These are phyloP conservation scores for Nephrotoma guestfalica DNA, from an alignment of 2,888 invertebrate species.

Conservation along the genomic window DNA sequence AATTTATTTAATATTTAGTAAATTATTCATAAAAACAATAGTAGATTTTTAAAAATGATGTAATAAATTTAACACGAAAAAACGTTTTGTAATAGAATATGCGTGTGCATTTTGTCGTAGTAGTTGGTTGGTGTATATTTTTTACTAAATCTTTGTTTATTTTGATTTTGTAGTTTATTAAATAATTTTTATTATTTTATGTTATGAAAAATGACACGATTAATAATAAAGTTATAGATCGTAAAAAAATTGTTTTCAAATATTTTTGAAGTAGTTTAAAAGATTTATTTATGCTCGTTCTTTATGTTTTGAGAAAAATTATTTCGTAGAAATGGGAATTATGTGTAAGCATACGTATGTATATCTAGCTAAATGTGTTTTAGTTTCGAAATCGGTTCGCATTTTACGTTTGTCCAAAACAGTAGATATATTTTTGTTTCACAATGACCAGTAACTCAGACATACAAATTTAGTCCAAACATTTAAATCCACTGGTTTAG, in stretches of 20 bases:
- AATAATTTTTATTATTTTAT: neutral
- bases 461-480: no score
- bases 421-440: no score
- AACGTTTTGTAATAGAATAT: neutral
- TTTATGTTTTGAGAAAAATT: neutral
- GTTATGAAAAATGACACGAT: neutral
- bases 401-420: no score
- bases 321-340: neutral
- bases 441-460: no score
- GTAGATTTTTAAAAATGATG: neutral
- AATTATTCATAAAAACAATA: neutral
- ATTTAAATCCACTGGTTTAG: no score
- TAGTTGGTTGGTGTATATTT: neutral
- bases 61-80: neutral
- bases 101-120: neutral
- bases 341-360: neutral
- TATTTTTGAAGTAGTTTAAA: neutral
- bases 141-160: neutral
- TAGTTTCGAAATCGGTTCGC: no score
- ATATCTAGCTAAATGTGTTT: no score
- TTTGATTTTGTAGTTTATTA: neutral
- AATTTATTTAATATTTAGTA: neutral
- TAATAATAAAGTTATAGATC: neutral
- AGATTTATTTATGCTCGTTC: neutral
- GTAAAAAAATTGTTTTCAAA: neutral